Conservation (phyloP, 1,140 invertebrate genomes). For the Mycetomoellerius zeteki region DNA sequence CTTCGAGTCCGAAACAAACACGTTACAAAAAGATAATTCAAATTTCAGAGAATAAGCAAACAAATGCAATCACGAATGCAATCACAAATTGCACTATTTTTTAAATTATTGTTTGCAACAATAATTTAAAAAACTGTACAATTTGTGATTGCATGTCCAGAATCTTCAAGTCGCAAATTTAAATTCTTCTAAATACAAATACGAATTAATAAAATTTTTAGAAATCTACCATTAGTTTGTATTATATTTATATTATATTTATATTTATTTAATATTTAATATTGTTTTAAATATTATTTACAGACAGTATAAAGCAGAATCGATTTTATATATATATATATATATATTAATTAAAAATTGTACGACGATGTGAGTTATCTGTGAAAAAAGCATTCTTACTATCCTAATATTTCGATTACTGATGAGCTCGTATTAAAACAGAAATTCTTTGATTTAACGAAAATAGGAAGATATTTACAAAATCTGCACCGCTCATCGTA, state of each 20-base stretch:
- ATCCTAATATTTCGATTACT: constrained; percentile 82
- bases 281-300: not conserved
- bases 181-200: constrained; percentile 5
- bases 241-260: not conserved
- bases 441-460: constrained; percentile 6
- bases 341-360: constrained; percentile 62
- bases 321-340: not conserved
- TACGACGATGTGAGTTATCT: constrained; percentile 69
- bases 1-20: constrained; percentile 85
- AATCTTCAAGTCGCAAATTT: constrained; percentile 22
- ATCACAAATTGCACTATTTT: no score
- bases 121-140: not conserved
- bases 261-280: not conserved
- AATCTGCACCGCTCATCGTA: not conserved
- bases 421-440: constrained; percentile 56
- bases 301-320: not conserved
- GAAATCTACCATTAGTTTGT: not conserved
- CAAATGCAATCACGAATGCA: constrained; percentile 40
- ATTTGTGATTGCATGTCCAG: not conserved
- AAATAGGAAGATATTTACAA: constrained; percentile 6
- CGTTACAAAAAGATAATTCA: constrained; percentile 82
- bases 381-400: constrained; percentile 74
- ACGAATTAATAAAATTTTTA: not conserved
- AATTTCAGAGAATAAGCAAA: constrained; percentile 81
- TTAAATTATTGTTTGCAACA: constrained; percentile 57